Conservation (phyloP, 2,113 vertebrate species). For the Gallinago media region DNA sequence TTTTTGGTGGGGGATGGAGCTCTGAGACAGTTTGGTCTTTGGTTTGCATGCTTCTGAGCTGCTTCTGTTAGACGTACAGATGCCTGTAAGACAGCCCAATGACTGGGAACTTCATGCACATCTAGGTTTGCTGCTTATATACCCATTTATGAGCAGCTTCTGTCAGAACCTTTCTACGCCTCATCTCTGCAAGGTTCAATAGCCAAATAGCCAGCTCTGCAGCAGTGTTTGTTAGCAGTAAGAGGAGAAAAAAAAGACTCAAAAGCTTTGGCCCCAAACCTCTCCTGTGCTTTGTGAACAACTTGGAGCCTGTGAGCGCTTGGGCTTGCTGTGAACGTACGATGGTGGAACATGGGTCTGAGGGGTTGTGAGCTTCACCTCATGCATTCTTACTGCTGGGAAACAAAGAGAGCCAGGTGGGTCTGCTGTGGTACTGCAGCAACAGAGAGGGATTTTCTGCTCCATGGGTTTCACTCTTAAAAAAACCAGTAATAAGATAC, state of each 20-base stretch:
- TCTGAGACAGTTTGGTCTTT: neutral
- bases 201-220: neutral
- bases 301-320: neutral
- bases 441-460: neutral
- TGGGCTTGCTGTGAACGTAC: neutral
- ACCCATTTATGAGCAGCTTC: neutral
- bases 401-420: neutral
- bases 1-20: neutral
- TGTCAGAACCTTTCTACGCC: neutral
- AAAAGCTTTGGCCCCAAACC: neutral
- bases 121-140: neutral
- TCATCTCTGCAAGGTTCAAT: neutral
- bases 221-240: neutral
- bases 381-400: neutral
- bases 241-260: neutral
- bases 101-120: neutral
- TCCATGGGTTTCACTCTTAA: neutral
- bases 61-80: neutral
- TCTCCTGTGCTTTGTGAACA: neutral
- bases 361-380: neutral
- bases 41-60: neutral
- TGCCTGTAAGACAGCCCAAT: neutral
- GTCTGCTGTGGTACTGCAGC: neutral
- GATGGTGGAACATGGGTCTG: fast-evolving
- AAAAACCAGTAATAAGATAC: neutral